These are phyloP conservation scores for Ceratosolen fusciceps DNA, from an alignment of 1,140 invertebrate genomes.

Conservation along the genomic window DNA sequence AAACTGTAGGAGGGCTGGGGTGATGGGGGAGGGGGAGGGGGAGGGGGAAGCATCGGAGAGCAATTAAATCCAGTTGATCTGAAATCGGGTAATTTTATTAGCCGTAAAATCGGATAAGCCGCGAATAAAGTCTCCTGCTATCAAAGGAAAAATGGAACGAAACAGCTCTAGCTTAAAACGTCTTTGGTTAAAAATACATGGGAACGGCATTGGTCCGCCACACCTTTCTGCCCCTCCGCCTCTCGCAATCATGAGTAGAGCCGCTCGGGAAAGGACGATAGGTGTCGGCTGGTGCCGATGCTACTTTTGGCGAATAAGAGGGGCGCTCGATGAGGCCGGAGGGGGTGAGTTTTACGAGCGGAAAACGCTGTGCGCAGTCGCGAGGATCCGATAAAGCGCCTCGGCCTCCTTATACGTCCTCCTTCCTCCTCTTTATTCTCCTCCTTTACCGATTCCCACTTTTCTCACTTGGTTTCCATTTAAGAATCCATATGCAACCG, in stretches of 20 bases:
- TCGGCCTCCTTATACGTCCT: neutral
- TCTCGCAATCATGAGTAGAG: neutral
- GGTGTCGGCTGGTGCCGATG: neutral
- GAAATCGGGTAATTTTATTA: neutral
- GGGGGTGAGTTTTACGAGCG: slow-evolving; percentile 6
- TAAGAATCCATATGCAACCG: too few species aligned
- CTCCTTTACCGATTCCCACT: neutral
- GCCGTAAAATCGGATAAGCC: neutral
- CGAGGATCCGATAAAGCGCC: neutral
- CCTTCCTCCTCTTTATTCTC: neutral
- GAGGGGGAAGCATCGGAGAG: too few species aligned
- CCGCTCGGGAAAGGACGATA: neutral
- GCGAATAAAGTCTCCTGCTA: neutral
- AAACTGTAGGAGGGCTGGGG: too few species aligned
- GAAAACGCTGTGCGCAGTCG: neutral
- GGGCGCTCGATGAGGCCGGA: neutral
- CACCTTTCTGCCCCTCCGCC: too few species aligned
- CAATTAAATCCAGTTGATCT: too few species aligned
- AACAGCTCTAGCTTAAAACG: neutral
- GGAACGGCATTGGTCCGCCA: neutral
- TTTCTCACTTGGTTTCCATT: neutral
- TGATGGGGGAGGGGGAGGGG: too few species aligned
- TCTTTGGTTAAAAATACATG: neutral
- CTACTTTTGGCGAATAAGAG: neutral
- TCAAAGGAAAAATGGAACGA: neutral